Base-by-base conservation (phyloP, 1,140 invertebrate species). In the Triops cancriformis region DNA sequence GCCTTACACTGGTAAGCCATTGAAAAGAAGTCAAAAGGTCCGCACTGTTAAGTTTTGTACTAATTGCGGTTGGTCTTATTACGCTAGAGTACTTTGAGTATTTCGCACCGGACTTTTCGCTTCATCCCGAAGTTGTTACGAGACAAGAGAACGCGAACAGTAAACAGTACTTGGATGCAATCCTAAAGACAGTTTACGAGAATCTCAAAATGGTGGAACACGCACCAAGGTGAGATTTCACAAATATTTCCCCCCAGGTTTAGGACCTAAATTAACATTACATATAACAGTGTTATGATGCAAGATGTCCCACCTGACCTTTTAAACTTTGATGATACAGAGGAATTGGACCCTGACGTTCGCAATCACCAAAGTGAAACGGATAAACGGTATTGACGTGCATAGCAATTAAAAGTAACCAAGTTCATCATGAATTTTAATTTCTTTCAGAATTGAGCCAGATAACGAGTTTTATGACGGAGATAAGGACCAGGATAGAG, bases 391-490 rank as follows among this genome's bases (percentile, higher is more conserved):
- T 85, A 76, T 72, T 31, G 18, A 27, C 1, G 11, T 9, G 43
- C 37, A 75, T 14, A 37, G 11, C 14, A 18, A 79, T n/a, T 76
- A 1, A 23, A 37, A 0, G 41, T 6, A 72, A 73, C 26, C 73
- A 7, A 26, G 26, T 18, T 72, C 43, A 45, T n/a, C 28, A 26
- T 31, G 72, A 79, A 31, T 6, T 75, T 73, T 76, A 77, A 73
- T 74, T 77, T 72, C 72, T 80, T 82, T 23, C 81, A 90, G 93
- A 82, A 89, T 96, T 0, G 95, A 97, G 79, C 89, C 92, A 4
- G 90, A 91, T 79, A 97, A 96, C 85, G 96, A 98, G 86, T 98
- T 95, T 86, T 98, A 93, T 83, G 92, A 96, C 81, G 94, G 94
- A 26, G 95, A 98, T 18, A 87, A 86, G 80, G 87, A 88, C 81